Base-by-base conservation (phyloP, 92 coral and sea anemone species). In the Paramuricea clavata region DNA sequence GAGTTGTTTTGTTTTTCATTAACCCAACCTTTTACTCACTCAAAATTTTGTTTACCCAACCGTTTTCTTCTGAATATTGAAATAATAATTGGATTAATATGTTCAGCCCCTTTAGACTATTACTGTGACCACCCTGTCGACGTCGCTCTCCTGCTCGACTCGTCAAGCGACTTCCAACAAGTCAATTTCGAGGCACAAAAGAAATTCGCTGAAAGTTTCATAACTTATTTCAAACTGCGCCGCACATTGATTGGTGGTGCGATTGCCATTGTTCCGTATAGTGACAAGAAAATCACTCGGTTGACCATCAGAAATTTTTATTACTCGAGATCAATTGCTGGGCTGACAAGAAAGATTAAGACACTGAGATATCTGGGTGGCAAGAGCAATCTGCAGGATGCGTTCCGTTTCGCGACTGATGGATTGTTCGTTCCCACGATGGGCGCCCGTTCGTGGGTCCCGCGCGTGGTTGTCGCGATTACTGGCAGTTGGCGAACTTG, bases 391-490 rank as follows among this genome's bases (percentile, higher is more conserved):
- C 80, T 74, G 22, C 60, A 42, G 4, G 35, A 23, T 10, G 80
- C 80, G 30, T 74, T 74, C 3, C 57, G 34, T 19, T 26, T 27
- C 56, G 33, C 61, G 22, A 50, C 8, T 22, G 80, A 74, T 27
- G 8, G 30, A 13, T 16, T 74, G 35, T 74, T 74, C 26, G 56
- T 12, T 13, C 56, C 30, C 31, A 52, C 27, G 26, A 50, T 17
- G 59, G 83, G 83, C 9, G 57, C 47, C 3, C 83, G 83, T 50
- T 49, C 67, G 25, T 77, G 83, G 83, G 83, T 77, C 13, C 83
- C 67, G 9, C 83, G 49, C 25, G 83, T 77, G 39, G 49, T 77
- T 8, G 41, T 77, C 23, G 83, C 69, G 21, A 50, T 77, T 22
- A 77, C 83, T 12, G 83, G 83, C 12, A 50, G 43, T 16, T 77